Base-by-base conservation (phyloP, 2,888 invertebrate species). In the Scelioninae gen. 1 region DNA sequence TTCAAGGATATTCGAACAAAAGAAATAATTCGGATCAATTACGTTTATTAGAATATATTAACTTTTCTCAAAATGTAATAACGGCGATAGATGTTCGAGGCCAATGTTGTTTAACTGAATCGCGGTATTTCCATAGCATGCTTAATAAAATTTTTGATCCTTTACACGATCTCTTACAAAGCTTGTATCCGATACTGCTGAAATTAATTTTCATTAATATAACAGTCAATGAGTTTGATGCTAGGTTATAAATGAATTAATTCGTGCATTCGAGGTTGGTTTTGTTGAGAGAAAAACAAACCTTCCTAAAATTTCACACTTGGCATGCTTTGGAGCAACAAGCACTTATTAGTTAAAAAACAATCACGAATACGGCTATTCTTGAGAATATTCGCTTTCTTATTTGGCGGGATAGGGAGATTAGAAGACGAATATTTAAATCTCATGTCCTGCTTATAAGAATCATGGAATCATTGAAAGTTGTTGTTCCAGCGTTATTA, bases 291-390 rank as follows among this genome's bases (percentile, higher is more conserved):
- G 15, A 82, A 71, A 13, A 84, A 85, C 56, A 84, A 84, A 45
- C 83, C 85, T 16, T 82, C 83, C 5, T 23, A 76, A 9, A 85
- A 86, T 58, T 43, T 60, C 11, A 43, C 40, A 23, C 5, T 5
- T 81, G 84, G 29, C 71, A 71, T 23, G 75, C 43, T 60, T 9
- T 23, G n/a, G 60, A 13, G 38, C 47, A 29, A 47, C 34, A 81
- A 84, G 11, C 79, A 85, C 45, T 58, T 49, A 7, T 40, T 86
- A 31, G 83, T 72, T 56, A 84, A 84, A 49, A 86, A 86, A 58
- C 82, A 81, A 32, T 78, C 79, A 69, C 85, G 85, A 49, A 86
- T 29, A 63, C 85, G 86, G 85, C 81, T 77, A 31, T 40, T 85
- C 2, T 65, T 84, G n/a, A 66, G 80, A 77, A 38, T 16, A 8